A percentile compares a stretch with the other conserved stretches of the same genome.
Evolutionary conservation across 2,888 invertebrate genomes (phyloP).

Genomic region (Hoplodrina ambigua): DNA sequence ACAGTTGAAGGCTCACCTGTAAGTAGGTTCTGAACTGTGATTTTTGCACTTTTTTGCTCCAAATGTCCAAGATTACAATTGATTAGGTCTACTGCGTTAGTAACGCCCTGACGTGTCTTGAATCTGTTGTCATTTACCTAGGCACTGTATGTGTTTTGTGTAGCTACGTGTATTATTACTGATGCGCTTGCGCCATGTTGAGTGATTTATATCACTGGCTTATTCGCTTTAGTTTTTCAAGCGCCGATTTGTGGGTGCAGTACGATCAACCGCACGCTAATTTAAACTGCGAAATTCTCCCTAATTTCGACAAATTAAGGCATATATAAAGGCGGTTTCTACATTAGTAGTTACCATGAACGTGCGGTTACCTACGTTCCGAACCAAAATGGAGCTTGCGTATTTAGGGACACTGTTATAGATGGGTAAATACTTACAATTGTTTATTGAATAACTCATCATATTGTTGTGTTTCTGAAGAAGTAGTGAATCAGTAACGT

Average conservation of each 20-base stretch:
- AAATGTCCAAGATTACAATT: no score
- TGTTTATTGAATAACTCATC: slow-evolving; percentile 23
- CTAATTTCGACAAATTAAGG: neutral
- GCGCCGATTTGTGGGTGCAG: slow-evolving; percentile 2
- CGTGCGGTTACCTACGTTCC: neutral
- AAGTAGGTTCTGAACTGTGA: no score
- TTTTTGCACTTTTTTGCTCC: no score
- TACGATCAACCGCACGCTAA: neutral
- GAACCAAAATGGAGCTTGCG: slow-evolving; percentile 1
- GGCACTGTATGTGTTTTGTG: no score
- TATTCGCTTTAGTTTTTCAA: slow-evolving; percentile 16
- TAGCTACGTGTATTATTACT: no score
- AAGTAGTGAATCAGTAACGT: slow-evolving; percentile 14
- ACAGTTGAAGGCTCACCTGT: no score
- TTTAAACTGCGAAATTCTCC: neutral
- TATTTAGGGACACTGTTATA: slow-evolving; percentile 10
- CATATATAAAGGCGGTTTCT: neutral
- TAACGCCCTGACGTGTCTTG: neutral
- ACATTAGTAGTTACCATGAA: neutral
- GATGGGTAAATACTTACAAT: neutral
- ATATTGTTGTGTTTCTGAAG: slow-evolving; percentile 9
- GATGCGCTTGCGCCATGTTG: slow-evolving; percentile 3
- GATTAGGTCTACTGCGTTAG: neutral
- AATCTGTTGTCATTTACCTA: no score
- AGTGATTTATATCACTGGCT: slow-evolving; percentile 8